Base-by-base conservation (phyloP, 2,888 invertebrate genomes). In the Patella depressa region DNA sequence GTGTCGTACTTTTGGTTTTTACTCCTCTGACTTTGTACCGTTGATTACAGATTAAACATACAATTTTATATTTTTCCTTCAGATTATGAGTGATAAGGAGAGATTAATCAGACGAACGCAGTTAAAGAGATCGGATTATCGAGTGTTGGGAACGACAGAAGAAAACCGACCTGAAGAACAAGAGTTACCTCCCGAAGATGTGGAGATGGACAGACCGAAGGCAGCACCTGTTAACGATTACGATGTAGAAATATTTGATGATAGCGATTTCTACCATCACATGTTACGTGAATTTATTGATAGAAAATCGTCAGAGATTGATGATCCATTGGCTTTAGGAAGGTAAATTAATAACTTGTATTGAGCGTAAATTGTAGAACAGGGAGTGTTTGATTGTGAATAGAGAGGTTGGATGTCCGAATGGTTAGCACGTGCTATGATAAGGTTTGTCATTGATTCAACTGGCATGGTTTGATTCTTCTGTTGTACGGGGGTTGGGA, bases 251-350 rank as follows among this genome's bases (percentile, higher is more conserved):
- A 96, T 98, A 87, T 99, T 97, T 92, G 98, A 99, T 91, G 99
- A 99, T 89, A 96, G 96, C 87, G 99, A 99, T 90, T 99, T 99
- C 91, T 99, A 99, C 92, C 98, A 98, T 91, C 96, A 97, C 88
- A 93, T 98, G 76, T 92, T 99, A 71, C 93, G 97, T 81, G 98
- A 98, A 91, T 93, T 99, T 65, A 98, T 99, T 82, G 97, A 98
- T 90, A 95, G 95, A 83, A 98, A 98, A 92, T 95, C 97, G 0
- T 94, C 95, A 3, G 95, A 95, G 59, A 94, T 96, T 14, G 95
- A 95, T 0, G 97, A 97, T 92, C 96, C 97, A 0, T 93, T 95
- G 12, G 96, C 96, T 85, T 93, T 98, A 71, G 96, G 96, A 89
- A 94, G 92, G 92, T 93, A 85, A 80, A 45, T 45, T 45, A 7